Evolutionary conservation across 2,113 vertebrate genomes (phyloP), one percentile per base, ranked within the genome.

Genomic region (Puffinus mauretanicus): DNA sequence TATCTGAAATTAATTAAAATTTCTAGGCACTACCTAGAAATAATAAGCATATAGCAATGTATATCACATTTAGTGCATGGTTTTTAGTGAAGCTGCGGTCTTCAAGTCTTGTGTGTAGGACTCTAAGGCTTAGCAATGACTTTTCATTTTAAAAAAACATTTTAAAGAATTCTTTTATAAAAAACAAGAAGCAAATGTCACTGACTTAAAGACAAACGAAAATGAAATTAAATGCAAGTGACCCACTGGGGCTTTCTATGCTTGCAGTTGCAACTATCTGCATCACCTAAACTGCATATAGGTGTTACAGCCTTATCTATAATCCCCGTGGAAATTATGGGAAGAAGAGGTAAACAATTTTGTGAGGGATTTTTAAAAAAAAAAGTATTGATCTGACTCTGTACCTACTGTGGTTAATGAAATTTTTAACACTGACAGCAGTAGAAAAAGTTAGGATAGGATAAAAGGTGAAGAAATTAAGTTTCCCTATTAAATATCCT

Each of bases 1-100:
- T 22, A 73, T 87, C 81, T 87, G 93, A 96, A 96, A 95, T 91
- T 93, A 87, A 97, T 94, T 95, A 77, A 29, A 46, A 70, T 93
- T 87, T 91, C 88, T 26, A 93, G 66, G 62, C 95, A 51, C 42
- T 82, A 76, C 86, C 84, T 57, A 73, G 66, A 95, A 70, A 5
- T 66, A 79, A 82, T 61, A 87, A 89, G 70, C 65, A 19, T 42
- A 62, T 51, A 75, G 20, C 58, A 24, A 38, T 40, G 36, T 85
- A 87, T 4, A 49, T 69, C 83, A 52, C 66, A 58, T 80, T 65
- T 57, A 34, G 17, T 12, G 42, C 52, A 38, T 0, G n/a, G 34
- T 1, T 65, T 95, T 93, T 44, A 82, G 66, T 12, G 78, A 61
- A 70, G 46, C 60, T 81, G 66, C 94, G 55, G 32, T 51, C 91